A percentile compares a stretch with the other conserved stretches of the same genome.
Conservation (phyloP, 2,113 vertebrate genomes). For the Seriola dumerili region DNA sequence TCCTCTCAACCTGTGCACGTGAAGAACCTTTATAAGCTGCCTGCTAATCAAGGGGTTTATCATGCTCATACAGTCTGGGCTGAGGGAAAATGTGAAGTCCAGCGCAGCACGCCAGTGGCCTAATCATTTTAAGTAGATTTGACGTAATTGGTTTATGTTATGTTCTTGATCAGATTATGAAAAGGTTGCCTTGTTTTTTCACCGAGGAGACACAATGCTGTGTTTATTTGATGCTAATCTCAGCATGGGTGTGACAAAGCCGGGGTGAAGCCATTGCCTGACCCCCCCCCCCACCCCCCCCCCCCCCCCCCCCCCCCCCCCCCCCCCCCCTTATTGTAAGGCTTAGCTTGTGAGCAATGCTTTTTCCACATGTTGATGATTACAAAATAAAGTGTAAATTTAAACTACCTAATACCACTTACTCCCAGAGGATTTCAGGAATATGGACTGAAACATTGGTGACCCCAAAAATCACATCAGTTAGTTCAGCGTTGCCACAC, state of each 20-base stretch:
- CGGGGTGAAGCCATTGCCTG: constrained; percentile 33
- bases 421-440: background rate
- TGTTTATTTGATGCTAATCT: constrained; percentile 82
- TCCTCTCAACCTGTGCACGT: constrained; percentile 46
- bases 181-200: constrained; percentile 78
- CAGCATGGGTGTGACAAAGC: constrained; percentile 57
- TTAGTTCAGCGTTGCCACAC: background rate
- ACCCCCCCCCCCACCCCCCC: background rate
- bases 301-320: background rate
- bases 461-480: background rate
- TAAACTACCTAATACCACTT: background rate
- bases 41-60: constrained; percentile 60
- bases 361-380: constrained; percentile 6
- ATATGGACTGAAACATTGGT: background rate
- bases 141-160: constrained; percentile 80
- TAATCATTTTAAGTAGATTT: constrained; percentile 86
- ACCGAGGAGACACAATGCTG: constrained; percentile 74
- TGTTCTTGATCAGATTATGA: constrained; percentile 82
- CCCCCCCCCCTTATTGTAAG: background rate
- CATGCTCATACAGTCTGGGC: constrained; percentile 40
- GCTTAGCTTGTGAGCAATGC: constrained; percentile 8
- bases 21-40: constrained; percentile 47
- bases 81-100: constrained; percentile 63
- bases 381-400: constrained; percentile 2
- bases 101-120: constrained; percentile 61